Percentiles rank a stretch among this genome's conserved stretches.
phyloP scores from a whole-genome alignment of 2,113 vertebrate species.

The Forbesichthys agassizii region DNA sequence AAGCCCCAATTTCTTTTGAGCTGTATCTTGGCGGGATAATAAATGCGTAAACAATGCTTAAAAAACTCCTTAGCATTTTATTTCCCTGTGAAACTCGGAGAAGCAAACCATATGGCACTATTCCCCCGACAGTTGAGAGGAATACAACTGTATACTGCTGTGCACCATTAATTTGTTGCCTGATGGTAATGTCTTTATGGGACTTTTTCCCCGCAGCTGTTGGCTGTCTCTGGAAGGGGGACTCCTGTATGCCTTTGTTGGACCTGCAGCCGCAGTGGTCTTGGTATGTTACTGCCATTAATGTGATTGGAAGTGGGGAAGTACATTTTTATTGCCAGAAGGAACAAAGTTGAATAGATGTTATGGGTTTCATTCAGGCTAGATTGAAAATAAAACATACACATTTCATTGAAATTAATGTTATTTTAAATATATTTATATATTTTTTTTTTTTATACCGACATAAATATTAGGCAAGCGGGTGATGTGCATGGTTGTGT shows the following conservation, averaged over 20 bases:
- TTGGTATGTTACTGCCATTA: conserved; percentile 80
- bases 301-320: background rate
- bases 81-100: conserved; percentile 60
- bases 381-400: too few relatives aligned
- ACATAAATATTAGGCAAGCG: too few relatives aligned
- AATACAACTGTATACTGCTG: conserved; percentile 54
- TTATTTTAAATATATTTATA: too few relatives aligned
- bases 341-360: background rate
- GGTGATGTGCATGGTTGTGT: too few relatives aligned
- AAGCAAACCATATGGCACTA: conserved; percentile 53
- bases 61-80: conserved; percentile 70
- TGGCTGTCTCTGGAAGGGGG: conserved; percentile 99
- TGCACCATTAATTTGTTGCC: conserved; percentile 62
- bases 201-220: conserved; percentile 81
- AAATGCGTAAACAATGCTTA: conserved; percentile 72
- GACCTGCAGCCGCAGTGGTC: conserved; percentile 97
- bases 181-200: conserved; percentile 82
- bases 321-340: background rate
- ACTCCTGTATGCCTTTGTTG: conserved; percentile 96
- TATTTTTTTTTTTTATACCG: too few relatives aligned
- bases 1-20: conserved; percentile 65
- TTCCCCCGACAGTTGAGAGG: conserved; percentile 56
- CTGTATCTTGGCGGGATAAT: conserved; percentile 68
- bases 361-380: background rate
- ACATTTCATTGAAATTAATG: too few relatives aligned